phyloP scores from a whole-genome alignment of 2,797 vertebrate genomes.

The Neopelma chrysocephalum region DNA sequence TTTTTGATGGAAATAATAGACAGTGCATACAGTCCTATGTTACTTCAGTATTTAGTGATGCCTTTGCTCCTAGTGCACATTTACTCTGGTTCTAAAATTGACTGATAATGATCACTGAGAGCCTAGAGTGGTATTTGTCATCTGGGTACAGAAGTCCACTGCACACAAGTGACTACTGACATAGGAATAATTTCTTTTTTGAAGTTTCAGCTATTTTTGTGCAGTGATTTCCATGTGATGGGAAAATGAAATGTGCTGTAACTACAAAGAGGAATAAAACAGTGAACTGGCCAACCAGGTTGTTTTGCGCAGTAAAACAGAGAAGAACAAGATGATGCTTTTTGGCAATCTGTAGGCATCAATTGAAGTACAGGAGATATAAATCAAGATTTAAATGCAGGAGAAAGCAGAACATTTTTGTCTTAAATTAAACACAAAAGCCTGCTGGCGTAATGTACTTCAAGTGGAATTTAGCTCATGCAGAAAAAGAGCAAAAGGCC shows the following conservation, averaged over 20 bases:
- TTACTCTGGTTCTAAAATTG: neutral
- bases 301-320: neutral
- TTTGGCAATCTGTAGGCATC: neutral
- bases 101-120: neutral
- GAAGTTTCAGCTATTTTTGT: neutral
- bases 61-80: neutral
- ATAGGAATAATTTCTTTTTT: neutral
- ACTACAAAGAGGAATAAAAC: neutral
- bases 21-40: neutral
- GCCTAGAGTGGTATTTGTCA: neutral
- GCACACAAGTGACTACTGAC: neutral
- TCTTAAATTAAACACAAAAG: neutral
- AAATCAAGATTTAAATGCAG: neutral
- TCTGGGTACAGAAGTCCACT: neutral
- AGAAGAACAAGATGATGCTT: neutral
- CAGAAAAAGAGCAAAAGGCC: neutral
- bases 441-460: neutral
- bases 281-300: neutral
- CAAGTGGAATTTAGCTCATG: neutral
- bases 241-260: neutral
- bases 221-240: neutral
- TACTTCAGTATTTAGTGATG: neutral
- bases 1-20: neutral
- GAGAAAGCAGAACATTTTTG: neutral
- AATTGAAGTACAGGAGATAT: neutral